Conservation (phyloP, 2,888 invertebrate genomes). For the Ornithoptera alexandrae region DNA sequence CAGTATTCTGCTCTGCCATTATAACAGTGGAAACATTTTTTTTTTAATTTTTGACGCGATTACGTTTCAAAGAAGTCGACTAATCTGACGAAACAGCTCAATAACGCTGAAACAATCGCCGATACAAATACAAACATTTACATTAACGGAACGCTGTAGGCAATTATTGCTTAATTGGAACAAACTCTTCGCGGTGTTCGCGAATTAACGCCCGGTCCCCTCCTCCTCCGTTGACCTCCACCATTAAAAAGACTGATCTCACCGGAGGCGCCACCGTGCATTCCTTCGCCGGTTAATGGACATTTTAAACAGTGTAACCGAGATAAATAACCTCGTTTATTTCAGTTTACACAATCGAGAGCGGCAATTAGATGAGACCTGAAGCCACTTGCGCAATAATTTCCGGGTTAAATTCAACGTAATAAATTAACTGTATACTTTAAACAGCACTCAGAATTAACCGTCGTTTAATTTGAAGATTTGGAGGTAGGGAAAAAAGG, state of each 20-base stretch:
- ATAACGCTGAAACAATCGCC: slow-evolving; percentile 14
- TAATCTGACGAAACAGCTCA: slow-evolving; percentile 9
- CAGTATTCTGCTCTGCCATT: too few species aligned
- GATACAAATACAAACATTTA: slow-evolving; percentile 22
- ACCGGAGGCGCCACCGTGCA: slow-evolving; percentile 22
- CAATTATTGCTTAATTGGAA: slow-evolving; percentile 22
- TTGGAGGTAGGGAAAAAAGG: slow-evolving; percentile 57
- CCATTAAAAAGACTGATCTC: slow-evolving; percentile 25
- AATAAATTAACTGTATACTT: slow-evolving; percentile 68
- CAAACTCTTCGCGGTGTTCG: slow-evolving; percentile 7
- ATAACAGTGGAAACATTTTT: too few species aligned
- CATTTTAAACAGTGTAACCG: slow-evolving; percentile 29
- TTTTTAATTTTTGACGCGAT: too few species aligned
- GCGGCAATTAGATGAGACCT: slow-evolving; percentile 64
- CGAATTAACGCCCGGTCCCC: slow-evolving; percentile 9
- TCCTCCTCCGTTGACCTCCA: slow-evolving; percentile 15
- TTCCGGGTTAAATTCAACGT: slow-evolving; percentile 66
- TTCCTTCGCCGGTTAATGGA: slow-evolving; percentile 29
- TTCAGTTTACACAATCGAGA: slow-evolving; percentile 69
- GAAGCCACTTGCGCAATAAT: slow-evolving; percentile 67
- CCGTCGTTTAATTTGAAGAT: slow-evolving; percentile 72
- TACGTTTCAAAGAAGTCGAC: too few species aligned
- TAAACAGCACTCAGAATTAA: slow-evolving; percentile 71
- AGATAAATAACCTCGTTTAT: slow-evolving; percentile 41
- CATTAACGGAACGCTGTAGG: slow-evolving; percentile 1